Conservation (phyloP, 2,888 invertebrate species). For the Synanthedon formicaeformis region DNA sequence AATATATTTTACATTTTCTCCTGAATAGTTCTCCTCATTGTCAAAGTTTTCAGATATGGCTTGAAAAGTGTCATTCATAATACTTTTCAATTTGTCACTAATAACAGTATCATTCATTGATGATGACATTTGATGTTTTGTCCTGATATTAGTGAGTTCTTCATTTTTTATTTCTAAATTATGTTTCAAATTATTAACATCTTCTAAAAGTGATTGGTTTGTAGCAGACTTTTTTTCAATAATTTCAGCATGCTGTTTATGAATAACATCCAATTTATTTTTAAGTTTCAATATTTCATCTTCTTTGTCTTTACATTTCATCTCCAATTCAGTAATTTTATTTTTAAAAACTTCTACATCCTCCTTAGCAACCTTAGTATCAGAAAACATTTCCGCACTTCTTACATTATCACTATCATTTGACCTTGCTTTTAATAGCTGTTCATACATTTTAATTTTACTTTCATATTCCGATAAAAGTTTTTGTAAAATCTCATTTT, state of each 20-base stretch:
- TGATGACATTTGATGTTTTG: conserved; percentile 12
- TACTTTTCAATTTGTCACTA: conserved; percentile 32
- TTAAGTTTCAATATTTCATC: conserved; percentile 22
- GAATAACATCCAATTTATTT: conserved; percentile 21
- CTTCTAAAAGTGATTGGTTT: conserved; percentile 4
- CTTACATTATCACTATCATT: conserved; percentile 13
- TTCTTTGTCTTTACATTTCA: conserved; percentile 21
- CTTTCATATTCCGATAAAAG: conserved; percentile 50
- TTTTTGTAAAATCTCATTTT: conserved; percentile 40
- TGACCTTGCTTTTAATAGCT: conserved; percentile 27
- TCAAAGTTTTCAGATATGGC: conserved; percentile 41
- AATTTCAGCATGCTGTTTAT: conserved; percentile 9
- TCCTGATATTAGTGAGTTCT: conserved; percentile 9
- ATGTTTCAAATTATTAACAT: conserved; percentile 22
- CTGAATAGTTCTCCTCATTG: conserved; percentile 29
- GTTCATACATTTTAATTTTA: conserved; percentile 50
- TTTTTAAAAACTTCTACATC: conserved; percentile 11
- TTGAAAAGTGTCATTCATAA: conserved; percentile 56
- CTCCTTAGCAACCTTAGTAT: conserved; percentile 1
- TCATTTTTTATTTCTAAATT: conserved; percentile 16
- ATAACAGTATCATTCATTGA: conserved; percentile 12
- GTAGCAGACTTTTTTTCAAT: conserved; percentile 1
- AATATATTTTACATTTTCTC: conserved; percentile 36
- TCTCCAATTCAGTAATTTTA: conserved; percentile 21
- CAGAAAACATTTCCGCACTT: neutral